phyloP scores from a whole-genome alignment of 1,140 invertebrate genomes.

The Frieseomelitta varia region DNA sequence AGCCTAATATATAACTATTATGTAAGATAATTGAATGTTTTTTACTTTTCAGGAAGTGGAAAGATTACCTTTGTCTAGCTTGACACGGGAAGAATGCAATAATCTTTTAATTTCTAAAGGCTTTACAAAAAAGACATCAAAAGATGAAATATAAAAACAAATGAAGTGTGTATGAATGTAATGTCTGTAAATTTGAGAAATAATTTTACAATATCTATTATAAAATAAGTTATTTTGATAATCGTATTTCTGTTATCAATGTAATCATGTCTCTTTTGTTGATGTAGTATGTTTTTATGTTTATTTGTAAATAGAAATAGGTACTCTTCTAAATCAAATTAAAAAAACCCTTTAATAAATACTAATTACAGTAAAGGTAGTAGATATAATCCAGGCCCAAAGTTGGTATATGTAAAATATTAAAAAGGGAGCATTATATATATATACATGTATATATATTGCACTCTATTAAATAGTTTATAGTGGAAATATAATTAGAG shows the following conservation, averaged over 20 bases:
- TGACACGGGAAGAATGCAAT: conserved; percentile 87
- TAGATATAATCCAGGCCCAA: neutral
- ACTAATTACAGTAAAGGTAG: neutral
- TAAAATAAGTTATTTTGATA: neutral
- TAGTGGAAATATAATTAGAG: conserved; percentile 33
- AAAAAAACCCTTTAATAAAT: neutral
- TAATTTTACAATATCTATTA: conserved; percentile 17
- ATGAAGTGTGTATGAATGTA: neutral
- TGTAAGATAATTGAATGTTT: conserved; percentile 18
- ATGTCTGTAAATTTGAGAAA: conserved; percentile 11
- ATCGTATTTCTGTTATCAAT: neutral
- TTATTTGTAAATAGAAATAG: conserved; percentile 31
- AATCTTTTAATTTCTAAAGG: conserved; percentile 85
- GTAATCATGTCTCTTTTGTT: neutral
- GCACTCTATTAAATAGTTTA: neutral
- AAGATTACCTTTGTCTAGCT: conserved; percentile 83
- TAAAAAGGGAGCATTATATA: conserved; percentile 4
- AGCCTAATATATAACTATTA: neutral
- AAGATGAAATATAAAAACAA: conserved; percentile 69
- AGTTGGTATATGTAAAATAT: neutral
- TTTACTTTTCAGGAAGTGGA: conserved; percentile 83
- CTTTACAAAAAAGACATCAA: conserved; percentile 81
- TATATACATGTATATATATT: conserved; percentile 21
- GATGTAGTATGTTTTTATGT: neutral
- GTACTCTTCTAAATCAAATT: neutral